A percentile compares a stretch with the other conserved stretches of the same genome.
phyloP scores from a whole-genome alignment of 2,113 vertebrate species.

The Nannobrachium achirus region DNA sequence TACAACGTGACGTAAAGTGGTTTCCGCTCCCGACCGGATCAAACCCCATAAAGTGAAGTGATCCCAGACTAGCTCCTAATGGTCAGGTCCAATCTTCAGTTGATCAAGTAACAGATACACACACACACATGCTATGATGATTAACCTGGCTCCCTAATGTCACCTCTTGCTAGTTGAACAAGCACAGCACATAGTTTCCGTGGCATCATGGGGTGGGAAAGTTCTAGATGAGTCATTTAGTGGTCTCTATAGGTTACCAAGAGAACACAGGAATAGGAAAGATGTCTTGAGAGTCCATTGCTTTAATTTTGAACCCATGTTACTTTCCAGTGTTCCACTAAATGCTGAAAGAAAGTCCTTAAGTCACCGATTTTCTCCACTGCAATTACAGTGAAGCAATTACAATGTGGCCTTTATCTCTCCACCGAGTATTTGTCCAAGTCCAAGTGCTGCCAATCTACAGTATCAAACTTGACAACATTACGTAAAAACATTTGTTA shows the following conservation, averaged over 20 bases:
- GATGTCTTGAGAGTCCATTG: neutral
- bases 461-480: neutral
- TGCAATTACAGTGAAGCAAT: neutral
- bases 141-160: neutral
- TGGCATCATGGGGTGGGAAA: neutral
- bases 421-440: neutral
- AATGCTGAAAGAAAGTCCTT: neutral
- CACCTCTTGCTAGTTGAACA: neutral
- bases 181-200: neutral
- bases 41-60: no score
- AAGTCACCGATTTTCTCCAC: neutral
- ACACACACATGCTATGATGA: neutral
- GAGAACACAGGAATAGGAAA: neutral
- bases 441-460: neutral
- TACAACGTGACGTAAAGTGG: no score
- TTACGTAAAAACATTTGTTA: neutral
- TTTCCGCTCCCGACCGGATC: no score
- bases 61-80: no score
- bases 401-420: neutral
- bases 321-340: neutral
- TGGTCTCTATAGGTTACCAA: conserved; percentile 1
- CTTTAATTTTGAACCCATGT: neutral
- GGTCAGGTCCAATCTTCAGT: neutral
- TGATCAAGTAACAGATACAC: neutral
- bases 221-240: conserved; percentile 9